Conservation (phyloP, 2,797 vertebrate species). For the Acridotheres tristis region DNA sequence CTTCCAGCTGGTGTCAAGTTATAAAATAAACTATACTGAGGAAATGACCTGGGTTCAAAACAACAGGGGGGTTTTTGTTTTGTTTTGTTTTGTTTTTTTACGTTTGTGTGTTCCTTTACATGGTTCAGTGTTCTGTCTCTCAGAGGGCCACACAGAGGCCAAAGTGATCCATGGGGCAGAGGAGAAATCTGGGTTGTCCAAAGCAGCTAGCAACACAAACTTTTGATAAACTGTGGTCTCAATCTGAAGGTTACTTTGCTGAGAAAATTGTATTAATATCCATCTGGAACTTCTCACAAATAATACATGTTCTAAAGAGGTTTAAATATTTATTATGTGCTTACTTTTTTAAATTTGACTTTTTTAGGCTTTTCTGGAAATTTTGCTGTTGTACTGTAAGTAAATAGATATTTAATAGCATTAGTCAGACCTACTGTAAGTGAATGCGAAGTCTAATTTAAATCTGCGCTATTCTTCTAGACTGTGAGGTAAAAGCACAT, state of each 20-base stretch:
- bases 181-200: neutral
- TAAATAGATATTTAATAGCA: neutral
- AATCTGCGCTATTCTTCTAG: neutral
- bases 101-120: neutral
- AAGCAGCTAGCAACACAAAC: neutral
- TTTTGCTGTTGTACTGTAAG: neutral
- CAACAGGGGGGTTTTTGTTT: neutral
- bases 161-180: neutral
- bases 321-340: neutral
- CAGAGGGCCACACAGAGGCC: neutral
- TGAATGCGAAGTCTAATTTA: neutral
- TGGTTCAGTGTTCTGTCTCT: neutral
- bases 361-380: neutral
- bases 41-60: neutral
- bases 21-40: constrained; percentile 10
- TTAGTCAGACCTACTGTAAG: neutral
- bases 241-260: neutral
- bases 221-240: neutral
- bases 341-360: neutral
- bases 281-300: neutral
- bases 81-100: neutral
- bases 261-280: neutral
- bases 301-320: neutral
- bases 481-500: neutral
- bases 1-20: neutral